A percentile compares a stretch with the other conserved stretches of the same genome.
Conservation (phyloP, 2,113 vertebrate species). For the Sclerurus mexicanus region DNA sequence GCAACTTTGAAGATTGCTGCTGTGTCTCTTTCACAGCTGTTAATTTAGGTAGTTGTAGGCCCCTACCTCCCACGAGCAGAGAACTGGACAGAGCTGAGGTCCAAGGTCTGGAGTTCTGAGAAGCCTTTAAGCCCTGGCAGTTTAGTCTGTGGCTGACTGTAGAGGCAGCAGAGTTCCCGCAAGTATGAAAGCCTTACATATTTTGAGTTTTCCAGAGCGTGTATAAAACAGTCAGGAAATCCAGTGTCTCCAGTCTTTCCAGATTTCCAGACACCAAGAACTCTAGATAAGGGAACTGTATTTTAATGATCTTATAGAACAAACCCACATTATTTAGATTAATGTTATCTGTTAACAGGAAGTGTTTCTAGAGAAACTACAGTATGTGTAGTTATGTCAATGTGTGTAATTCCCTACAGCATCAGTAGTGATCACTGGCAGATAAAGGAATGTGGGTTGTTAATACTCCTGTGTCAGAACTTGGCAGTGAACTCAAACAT, state of each 20-base stretch:
- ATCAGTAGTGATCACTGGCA: not conserved
- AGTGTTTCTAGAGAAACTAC: not conserved
- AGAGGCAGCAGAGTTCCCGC: not conserved
- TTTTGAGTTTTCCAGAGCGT: not conserved
- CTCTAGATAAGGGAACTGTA: not conserved
- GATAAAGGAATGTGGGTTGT: not conserved
- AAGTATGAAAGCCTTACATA: not conserved
- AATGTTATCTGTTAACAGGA: not conserved
- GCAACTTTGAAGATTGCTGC: not conserved
- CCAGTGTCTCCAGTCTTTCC: not conserved
- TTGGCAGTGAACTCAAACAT: not conserved
- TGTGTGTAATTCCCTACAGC: not conserved
- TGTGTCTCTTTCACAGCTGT: not conserved
- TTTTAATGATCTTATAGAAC: not conserved
- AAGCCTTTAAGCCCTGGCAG: not conserved
- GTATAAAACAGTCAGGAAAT: not conserved
- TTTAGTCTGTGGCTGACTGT: not conserved
- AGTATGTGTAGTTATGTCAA: not conserved
- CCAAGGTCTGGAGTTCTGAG: not conserved
- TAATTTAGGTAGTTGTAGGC: not conserved
- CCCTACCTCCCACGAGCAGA: not conserved
- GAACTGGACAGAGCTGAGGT: not conserved
- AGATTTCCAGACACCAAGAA: not conserved
- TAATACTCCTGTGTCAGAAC: not conserved
- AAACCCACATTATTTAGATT: not conserved